These are phyloP conservation scores for Serrognathus titanus DNA, from an alignment of 2,888 invertebrate genomes.

Conservation along the genomic window DNA sequence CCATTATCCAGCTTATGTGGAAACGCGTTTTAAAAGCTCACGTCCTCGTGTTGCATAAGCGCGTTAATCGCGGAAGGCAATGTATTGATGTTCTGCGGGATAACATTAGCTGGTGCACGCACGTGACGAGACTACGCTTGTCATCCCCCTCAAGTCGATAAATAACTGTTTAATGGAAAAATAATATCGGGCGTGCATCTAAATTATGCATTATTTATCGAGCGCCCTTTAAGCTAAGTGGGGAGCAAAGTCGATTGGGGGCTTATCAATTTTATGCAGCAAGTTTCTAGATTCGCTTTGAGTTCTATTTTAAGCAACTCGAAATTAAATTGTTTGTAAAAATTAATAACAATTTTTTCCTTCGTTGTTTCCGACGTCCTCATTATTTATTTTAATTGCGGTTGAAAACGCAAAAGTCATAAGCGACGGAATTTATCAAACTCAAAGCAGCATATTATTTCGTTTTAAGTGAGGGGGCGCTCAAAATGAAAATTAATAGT, in stretches of 20 bases:
- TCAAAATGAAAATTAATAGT: slow-evolving; percentile 20
- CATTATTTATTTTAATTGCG: too few relatives aligned
- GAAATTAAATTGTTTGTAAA: too few relatives aligned
- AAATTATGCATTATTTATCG: slow-evolving; percentile 1
- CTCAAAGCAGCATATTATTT: slow-evolving; percentile 9
- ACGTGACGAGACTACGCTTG: slow-evolving; percentile 31
- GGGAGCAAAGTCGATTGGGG: background rate
- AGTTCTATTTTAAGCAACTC: too few relatives aligned
- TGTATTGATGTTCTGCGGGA: slow-evolving; percentile 26
- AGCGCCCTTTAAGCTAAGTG: background rate
- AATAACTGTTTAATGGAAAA: slow-evolving; percentile 40
- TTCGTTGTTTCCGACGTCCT: too few relatives aligned
- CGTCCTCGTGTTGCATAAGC: slow-evolving; percentile 14
- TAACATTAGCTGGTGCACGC: slow-evolving; percentile 25
- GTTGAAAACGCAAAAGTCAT: too few relatives aligned
- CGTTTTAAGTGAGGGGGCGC: slow-evolving; percentile 10
- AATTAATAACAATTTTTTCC: too few relatives aligned
- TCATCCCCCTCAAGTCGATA: slow-evolving; percentile 29
- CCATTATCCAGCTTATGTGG: too few relatives aligned
- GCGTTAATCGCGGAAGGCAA: slow-evolving; percentile 20
- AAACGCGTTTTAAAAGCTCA: background rate
- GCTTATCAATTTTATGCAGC: too few relatives aligned
- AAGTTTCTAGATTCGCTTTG: too few relatives aligned
- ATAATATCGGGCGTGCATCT: slow-evolving; percentile 30
- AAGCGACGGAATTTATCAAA: background rate